Evolutionary conservation across 2,888 invertebrate species (phyloP), one percentile per base, ranked within the genome.

Genomic region (Drosophila leonis): DNA sequence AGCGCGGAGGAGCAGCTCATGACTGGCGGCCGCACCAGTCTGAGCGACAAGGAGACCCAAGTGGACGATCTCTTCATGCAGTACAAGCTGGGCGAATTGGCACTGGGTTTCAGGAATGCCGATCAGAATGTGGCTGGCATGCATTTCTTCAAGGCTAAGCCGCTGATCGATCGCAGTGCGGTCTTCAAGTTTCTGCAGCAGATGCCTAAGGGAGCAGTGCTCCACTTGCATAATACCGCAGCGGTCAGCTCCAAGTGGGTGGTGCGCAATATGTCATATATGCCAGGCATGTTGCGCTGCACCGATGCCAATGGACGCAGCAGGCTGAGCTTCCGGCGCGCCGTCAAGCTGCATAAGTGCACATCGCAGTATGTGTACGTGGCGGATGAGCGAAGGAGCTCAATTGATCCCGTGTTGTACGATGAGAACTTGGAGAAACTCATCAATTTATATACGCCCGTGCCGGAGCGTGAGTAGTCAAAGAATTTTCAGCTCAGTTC

Each of bases 181-280:
- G 94, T 95, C 0, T 95, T 94, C 75, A 83, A 94, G 55, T 92
- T 95, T 6, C 93, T 96, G 6, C 92, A 93, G 59, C 91, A 91
- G 64, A 92, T 96, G 92, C 95, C 96, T 0, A 96, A 93, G 46
- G 93, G 95, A 4, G 94, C 94, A 0, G 92, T 94, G 0, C 91
- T 95, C 0, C 95, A 95, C 81, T 90, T 93, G 0, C 95, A 95
- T 79, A 93, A 94, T 61, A 91, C 94, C 1, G 94, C 94, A 0
- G 90, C 93, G 0, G 94, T 93, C 0, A 94, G 94, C 1, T 91
- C 93, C 0, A 94, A 94, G 31, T 95, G 93, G 89, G 81, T 95
- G 6, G 93, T 94, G 0, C 77, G 92, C 1, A 94, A 94, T 57
- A 80, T 95, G 42, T 94, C 94, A 0, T 94, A 94, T 68, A 92